These are phyloP conservation scores for Thunnus albacares DNA, from an alignment of 2,797 vertebrate genomes.

Conservation along the genomic window DNA sequence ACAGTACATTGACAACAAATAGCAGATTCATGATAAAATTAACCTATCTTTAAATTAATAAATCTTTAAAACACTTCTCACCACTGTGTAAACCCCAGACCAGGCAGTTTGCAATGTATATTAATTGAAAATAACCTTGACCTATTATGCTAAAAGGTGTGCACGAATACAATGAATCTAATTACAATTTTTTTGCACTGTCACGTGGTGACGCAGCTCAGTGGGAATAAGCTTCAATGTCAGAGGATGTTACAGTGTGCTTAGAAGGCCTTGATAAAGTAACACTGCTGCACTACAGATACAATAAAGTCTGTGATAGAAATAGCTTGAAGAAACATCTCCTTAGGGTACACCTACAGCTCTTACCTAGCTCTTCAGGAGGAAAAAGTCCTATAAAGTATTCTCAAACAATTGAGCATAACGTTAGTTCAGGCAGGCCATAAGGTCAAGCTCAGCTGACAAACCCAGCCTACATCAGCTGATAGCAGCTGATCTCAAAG, in stretches of 20 bases:
- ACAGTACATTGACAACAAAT: neutral
- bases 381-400: constrained; percentile 61
- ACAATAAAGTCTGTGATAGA: constrained; percentile 62
- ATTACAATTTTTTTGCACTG: constrained; percentile 39
- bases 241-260: constrained; percentile 42
- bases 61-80: neutral
- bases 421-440: too few species aligned
- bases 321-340: constrained; percentile 68
- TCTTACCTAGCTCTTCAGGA: constrained; percentile 47
- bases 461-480: too few species aligned
- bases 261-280: constrained; percentile 49
- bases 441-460: too few species aligned
- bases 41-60: constrained; percentile 14
- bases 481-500: too few species aligned
- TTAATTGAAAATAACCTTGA: constrained; percentile 19
- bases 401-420: constrained; percentile 69
- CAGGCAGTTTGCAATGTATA: neutral
- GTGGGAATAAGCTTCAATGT: constrained; percentile 25
- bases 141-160: constrained; percentile 6
- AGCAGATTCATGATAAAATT: neutral
- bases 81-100: neutral
- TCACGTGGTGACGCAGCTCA: constrained; percentile 31
- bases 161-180: constrained; percentile 6
- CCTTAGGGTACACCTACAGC: constrained; percentile 62
- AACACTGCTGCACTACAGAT: constrained; percentile 57